Percentiles rank a stretch among this genome's conserved stretches.
phyloP scores from a whole-genome alignment of 2,888 invertebrate genomes.

The Amphipoea oculea region DNA sequence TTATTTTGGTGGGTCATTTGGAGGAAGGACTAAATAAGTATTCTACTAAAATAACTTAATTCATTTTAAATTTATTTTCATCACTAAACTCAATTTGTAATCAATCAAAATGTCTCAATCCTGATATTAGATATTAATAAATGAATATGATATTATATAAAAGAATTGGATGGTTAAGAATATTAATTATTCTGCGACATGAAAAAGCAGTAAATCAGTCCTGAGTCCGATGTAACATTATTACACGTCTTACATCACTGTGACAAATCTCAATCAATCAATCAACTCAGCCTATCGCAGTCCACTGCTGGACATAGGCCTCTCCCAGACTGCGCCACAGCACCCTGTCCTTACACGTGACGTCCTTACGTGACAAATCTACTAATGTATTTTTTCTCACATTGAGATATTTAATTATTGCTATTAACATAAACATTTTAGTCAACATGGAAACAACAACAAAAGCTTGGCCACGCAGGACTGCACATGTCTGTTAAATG shows the following conservation, averaged over 20 bases:
- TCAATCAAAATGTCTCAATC: too few relatives aligned
- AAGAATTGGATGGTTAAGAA: too few relatives aligned
- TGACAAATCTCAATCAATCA: too few relatives aligned
- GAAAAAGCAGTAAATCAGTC: neutral
- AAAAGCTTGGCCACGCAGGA: conserved; percentile 30
- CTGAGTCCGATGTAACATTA: neutral
- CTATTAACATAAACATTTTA: conserved; percentile 2
- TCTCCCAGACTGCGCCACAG: too few relatives aligned
- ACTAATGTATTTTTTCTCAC: neutral
- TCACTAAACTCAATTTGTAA: too few relatives aligned
- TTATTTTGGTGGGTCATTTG: neutral
- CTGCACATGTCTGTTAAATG: conserved; percentile 55
- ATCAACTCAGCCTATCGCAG: too few relatives aligned
- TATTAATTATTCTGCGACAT: neutral
- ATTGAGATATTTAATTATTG: neutral
- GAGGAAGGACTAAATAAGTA: neutral
- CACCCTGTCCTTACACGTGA: too few relatives aligned
- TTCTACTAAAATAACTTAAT: neutral
- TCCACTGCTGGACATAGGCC: too few relatives aligned
- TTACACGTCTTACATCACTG: neutral
- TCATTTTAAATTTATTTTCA: too few relatives aligned
- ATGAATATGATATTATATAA: too few relatives aligned
- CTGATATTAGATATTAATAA: too few relatives aligned
- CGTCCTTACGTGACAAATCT: neutral
- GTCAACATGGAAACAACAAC: conserved; percentile 15